phyloP scores from a whole-genome alignment of 2,797 vertebrate species.

The Brachyalestes nurse region DNA sequence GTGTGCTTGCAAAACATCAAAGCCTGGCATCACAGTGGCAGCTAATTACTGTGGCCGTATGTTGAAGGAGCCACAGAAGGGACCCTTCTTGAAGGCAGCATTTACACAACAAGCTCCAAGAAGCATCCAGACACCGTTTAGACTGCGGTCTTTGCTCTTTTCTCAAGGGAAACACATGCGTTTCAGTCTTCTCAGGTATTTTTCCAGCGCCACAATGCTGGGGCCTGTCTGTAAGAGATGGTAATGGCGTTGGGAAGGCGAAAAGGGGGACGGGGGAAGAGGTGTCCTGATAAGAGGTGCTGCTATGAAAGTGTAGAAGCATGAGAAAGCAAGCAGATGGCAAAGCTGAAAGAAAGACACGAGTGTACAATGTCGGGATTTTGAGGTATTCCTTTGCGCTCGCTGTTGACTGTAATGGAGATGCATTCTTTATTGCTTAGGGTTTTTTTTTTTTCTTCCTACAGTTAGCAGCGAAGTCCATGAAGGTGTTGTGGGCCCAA shows the following conservation, averaged over 20 bases:
- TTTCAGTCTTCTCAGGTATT: conserved; percentile 39
- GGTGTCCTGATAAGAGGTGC: conserved; percentile 44
- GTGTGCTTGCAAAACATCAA: conserved; percentile 54
- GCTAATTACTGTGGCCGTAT: conserved; percentile 62
- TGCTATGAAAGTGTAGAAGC: conserved; percentile 43
- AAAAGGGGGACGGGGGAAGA: conserved; percentile 39
- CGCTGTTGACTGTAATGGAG: conserved; percentile 3
- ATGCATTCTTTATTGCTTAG: conserved; percentile 16
- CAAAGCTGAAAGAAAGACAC: conserved; percentile 7
- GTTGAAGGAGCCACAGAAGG: conserved; percentile 59
- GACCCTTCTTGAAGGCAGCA: conserved; percentile 55
- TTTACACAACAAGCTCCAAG: conserved; percentile 40
- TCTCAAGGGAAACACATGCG: conserved; percentile 15
- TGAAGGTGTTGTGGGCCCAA: neutral
- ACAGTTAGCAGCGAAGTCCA: neutral
- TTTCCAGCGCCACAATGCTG: conserved; percentile 26
- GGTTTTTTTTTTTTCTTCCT: neutral
- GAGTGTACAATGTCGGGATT: conserved; percentile 19
- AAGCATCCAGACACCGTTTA: conserved; percentile 32
- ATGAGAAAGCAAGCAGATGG: conserved; percentile 46
- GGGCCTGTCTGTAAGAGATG: conserved; percentile 38
- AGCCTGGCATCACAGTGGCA: conserved; percentile 51
- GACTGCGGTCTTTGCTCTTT: conserved; percentile 16
- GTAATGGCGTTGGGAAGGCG: conserved; percentile 10
- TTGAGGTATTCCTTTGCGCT: neutral